A percentile compares a stretch with the other conserved stretches of the same genome.
Evolutionary conservation across 2,888 invertebrate species (phyloP).

Genomic region (Lycocerus yunnanus): DNA sequence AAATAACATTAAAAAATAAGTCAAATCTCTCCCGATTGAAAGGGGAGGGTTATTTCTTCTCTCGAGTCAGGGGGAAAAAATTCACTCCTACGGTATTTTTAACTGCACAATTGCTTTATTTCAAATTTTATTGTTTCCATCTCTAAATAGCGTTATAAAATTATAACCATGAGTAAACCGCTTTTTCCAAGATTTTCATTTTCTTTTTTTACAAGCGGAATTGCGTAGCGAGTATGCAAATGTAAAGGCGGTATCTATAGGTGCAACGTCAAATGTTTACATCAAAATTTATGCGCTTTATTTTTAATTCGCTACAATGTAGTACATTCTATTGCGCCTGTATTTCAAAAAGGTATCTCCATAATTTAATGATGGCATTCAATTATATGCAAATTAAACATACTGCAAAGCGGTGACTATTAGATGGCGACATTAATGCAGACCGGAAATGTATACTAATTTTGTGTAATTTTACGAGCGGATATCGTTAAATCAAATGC

Average conservation of each 20-base stretch:
- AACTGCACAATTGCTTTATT: neutral
- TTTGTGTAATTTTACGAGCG: neutral
- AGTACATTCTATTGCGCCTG: neutral
- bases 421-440: neutral
- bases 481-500: neutral
- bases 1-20: too few species aligned
- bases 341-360: neutral
- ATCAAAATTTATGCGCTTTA: neutral
- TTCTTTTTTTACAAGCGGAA: neutral
- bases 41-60: neutral
- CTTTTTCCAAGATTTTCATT: neutral
- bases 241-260: neutral
- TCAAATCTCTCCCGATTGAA: too few species aligned
- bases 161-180: neutral
- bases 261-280: neutral
- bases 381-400: neutral
- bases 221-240: neutral
- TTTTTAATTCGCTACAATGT: neutral
- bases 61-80: neutral
- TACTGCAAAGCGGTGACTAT: neutral
- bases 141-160: neutral
- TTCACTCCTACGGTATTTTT: neutral
- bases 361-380: neutral
- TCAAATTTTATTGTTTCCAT: neutral
- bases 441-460: slow-evolving; percentile 6